A percentile compares a stretch with the other conserved stretches of the same genome.
Conservation (phyloP, 2,113 vertebrate genomes). For the Zosterops borbonicus region DNA sequence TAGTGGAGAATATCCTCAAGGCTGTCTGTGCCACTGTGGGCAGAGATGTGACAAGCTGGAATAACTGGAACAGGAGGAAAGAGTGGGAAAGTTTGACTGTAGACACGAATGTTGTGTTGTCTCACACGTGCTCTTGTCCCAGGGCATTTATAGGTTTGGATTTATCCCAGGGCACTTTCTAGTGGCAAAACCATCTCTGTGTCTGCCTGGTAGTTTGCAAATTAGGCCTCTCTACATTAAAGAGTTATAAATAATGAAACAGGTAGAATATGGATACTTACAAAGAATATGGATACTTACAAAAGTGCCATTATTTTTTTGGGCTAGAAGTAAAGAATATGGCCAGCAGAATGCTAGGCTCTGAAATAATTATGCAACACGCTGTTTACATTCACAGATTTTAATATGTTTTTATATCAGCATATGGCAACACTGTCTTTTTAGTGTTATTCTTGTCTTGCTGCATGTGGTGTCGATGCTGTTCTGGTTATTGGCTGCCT, state of each 20-base stretch:
- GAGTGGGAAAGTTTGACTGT: not conserved
- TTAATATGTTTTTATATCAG: not conserved
- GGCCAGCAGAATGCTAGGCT: not conserved
- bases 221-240: not conserved
- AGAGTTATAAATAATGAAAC: not conserved
- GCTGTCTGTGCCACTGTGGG: not conserved
- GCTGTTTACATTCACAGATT: not conserved
- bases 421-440: not conserved
- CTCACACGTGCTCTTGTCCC: not conserved
- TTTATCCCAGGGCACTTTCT: not conserved
- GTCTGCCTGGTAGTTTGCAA: not conserved
- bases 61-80: not conserved
- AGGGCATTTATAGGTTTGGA: not conserved
- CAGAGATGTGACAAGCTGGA: not conserved
- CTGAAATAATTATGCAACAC: not conserved
- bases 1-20: not conserved
- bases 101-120: not conserved
- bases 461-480: not conserved
- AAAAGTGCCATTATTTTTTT: not conserved
- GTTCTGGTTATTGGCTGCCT: not conserved
- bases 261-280: not conserved
- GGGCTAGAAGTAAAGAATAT: not conserved
- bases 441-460: not conserved
- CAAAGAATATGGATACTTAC: fast-evolving
- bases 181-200: not conserved